Conservation (phyloP, 2,888 invertebrate genomes). For the Athalia cordata region DNA sequence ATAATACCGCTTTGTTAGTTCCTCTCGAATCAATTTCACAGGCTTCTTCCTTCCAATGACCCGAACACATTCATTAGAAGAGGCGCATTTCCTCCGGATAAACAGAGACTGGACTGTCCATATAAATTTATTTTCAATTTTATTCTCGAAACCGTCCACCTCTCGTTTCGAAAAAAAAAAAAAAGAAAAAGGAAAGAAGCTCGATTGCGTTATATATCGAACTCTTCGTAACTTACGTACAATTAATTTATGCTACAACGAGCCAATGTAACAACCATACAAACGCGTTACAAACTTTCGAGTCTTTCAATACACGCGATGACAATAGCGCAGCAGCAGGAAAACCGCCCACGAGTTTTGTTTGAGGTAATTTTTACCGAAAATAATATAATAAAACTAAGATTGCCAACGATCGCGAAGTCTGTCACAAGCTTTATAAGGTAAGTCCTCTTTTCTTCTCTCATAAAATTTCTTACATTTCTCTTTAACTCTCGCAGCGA, state of each 20-base stretch:
- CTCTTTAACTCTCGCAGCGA: conserved; percentile 15
- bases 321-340: conserved; percentile 17
- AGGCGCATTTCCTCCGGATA: too few relatives aligned
- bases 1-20: neutral
- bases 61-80: too few relatives aligned
- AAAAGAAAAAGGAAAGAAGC: neutral
- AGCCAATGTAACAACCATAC: too few relatives aligned
- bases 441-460: neutral
- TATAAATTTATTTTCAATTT: too few relatives aligned
- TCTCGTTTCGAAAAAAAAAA: neutral
- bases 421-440: conserved; percentile 21
- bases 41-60: neutral
- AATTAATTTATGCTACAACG: too few relatives aligned
- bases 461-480: conserved; percentile 31
- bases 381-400: conserved; percentile 1
- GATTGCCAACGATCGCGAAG: neutral
- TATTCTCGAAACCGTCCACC: too few relatives aligned
- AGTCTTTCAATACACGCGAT: neutral
- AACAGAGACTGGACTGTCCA: too few relatives aligned
- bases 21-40: conserved; percentile 6
- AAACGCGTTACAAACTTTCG: conserved; percentile 16
- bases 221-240: neutral
- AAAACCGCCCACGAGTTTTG: conserved; percentile 30
- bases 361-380: conserved; percentile 11
- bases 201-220: conserved; percentile 10